Evolutionary conservation across 2,797 vertebrate genomes (phyloP).

Genomic region (Champsocephalus gunnari): DNA sequence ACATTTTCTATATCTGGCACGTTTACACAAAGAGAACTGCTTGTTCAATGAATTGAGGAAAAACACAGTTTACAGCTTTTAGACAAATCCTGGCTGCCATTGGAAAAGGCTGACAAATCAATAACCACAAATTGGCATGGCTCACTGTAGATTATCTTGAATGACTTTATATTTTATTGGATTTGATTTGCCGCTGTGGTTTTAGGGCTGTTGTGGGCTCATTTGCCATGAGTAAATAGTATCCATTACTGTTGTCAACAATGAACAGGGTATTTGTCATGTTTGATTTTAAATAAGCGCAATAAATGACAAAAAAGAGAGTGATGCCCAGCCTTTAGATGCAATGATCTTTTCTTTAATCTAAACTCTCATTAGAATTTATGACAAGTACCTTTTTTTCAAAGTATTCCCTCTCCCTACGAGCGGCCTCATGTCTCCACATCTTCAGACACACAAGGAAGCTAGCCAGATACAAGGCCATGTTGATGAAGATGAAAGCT

Average conservation of each 20-base stretch:
- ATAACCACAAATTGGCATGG: conserved; percentile 4
- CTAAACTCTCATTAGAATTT: not conserved
- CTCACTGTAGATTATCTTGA: conserved; percentile 34
- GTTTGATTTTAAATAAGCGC: not conserved
- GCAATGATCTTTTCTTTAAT: not conserved
- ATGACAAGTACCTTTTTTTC: conserved; percentile 49
- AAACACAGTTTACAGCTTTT: conserved; percentile 15
- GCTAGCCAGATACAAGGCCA: conserved; percentile 79
- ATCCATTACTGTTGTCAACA: conserved; percentile 6
- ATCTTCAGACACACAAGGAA: conserved; percentile 83
- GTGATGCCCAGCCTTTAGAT: not conserved
- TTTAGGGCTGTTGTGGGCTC: conserved; percentile 6
- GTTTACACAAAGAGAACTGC: not conserved
- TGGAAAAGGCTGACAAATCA: conserved; percentile 18
- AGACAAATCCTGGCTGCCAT: conserved; percentile 11
- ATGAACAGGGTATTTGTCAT: conserved; percentile 18
- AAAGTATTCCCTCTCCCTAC: conserved; percentile 47
- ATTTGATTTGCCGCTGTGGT: conserved; percentile 14
- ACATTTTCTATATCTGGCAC: not conserved
- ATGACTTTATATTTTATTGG: conserved; percentile 25
- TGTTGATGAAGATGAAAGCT: conserved; percentile 85
- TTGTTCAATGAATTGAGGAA: not conserved
- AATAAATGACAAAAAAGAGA: conserved; percentile 5
- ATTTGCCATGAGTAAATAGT: conserved; percentile 4
- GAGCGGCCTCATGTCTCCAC: conserved; percentile 81